These are phyloP conservation scores for Bombus pyrosoma DNA, from an alignment of 1,140 invertebrate species.

Conservation along the genomic window DNA sequence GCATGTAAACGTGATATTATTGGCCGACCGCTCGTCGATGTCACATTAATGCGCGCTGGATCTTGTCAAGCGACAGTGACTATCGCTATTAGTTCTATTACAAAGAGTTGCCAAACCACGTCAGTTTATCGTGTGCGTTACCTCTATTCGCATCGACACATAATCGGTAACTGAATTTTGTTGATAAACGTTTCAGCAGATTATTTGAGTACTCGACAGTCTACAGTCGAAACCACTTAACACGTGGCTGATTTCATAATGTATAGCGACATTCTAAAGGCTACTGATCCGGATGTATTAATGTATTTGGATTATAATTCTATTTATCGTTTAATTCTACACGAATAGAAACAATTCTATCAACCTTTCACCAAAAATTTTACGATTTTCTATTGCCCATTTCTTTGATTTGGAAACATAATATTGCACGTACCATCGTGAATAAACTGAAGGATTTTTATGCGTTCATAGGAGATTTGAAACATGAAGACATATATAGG, in stretches of 20 bases:
- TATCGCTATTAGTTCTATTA: slow-evolving; percentile 39
- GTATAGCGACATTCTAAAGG: too few relatives aligned
- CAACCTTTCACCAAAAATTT: too few relatives aligned
- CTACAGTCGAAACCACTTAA: slow-evolving; percentile 29
- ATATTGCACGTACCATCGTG: too few relatives aligned
- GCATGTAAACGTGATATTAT: slow-evolving; percentile 44
- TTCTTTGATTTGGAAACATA: too few relatives aligned
- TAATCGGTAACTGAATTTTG: slow-evolving; percentile 25
- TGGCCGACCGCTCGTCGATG: slow-evolving; percentile 34
- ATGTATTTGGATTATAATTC: too few relatives aligned
- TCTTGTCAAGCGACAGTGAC: slow-evolving; percentile 28
- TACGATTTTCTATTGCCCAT: not conserved
- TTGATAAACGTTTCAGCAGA: slow-evolving; percentile 46
- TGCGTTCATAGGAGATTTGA: too few relatives aligned
- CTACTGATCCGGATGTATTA: too few relatives aligned
- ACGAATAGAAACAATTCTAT: too few relatives aligned
- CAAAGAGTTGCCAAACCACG: slow-evolving; percentile 47
- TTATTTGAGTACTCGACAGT: slow-evolving; percentile 7
- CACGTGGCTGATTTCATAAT: not conserved
- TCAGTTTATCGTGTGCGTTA: slow-evolving; percentile 28
- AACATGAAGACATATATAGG: too few relatives aligned
- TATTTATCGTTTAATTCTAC: too few relatives aligned
- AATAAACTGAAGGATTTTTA: too few relatives aligned
- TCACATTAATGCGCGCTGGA: slow-evolving; percentile 32
- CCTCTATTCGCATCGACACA: slow-evolving; percentile 13